phyloP scores from a whole-genome alignment of 2,113 vertebrate species.

The Rhinolophus sinicus region DNA sequence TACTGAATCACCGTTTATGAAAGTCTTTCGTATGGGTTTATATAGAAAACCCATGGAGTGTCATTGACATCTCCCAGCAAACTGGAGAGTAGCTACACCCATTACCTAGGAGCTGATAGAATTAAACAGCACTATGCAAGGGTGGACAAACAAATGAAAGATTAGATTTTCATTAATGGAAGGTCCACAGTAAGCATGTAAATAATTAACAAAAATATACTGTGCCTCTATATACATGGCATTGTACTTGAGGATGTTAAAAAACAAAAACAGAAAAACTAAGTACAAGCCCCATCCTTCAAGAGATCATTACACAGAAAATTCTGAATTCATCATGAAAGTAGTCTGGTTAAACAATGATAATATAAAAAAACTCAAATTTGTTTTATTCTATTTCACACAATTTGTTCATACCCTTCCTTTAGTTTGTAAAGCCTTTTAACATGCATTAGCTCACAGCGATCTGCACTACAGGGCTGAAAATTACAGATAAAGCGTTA shows the following conservation, averaged over 20 bases:
- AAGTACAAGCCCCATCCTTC: neutral
- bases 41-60: neutral
- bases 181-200: neutral
- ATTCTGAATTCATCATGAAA: neutral
- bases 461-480: neutral
- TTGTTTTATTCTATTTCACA: neutral
- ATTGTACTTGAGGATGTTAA: neutral
- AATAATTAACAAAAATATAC: neutral
- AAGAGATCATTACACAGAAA: neutral
- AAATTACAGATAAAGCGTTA: neutral
- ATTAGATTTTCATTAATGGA: neutral
- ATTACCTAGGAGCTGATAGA: neutral
- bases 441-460: neutral
- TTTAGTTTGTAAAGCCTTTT: neutral
- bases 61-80: neutral
- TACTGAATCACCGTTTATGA: neutral
- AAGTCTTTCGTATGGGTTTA: neutral
- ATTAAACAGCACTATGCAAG: neutral
- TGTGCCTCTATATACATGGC: neutral
- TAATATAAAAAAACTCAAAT: neutral
- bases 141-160: neutral
- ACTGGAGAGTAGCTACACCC: neutral
- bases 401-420: neutral
- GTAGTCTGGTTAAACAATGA: neutral
- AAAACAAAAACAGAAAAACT: neutral